Percentiles rank a stretch among this genome's conserved stretches.
phyloP scores from a whole-genome alignment of 2,113 vertebrate genomes.

The Sander vitreus region DNA sequence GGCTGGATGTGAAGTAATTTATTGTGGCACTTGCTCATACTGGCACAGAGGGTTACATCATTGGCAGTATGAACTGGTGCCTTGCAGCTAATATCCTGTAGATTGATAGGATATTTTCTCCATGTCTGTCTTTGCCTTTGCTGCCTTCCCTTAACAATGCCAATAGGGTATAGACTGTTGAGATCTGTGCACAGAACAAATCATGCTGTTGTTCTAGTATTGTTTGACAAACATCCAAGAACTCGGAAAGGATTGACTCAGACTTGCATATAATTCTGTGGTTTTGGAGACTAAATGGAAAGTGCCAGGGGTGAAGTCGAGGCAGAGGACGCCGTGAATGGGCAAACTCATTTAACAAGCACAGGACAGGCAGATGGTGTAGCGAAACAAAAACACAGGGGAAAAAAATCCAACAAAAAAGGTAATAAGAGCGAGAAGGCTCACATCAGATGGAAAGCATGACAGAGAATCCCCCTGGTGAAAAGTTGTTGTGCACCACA shows the following conservation, averaged over 20 bases:
- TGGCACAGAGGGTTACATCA: slow-evolving; percentile 79
- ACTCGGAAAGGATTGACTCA: slow-evolving; percentile 62
- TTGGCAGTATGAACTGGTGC: slow-evolving; percentile 73
- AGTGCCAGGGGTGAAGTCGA: slow-evolving; percentile 68
- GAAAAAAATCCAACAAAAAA: slow-evolving; percentile 45
- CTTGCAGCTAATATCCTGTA: slow-evolving; percentile 80
- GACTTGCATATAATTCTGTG: slow-evolving; percentile 64
- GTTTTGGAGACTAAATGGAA: slow-evolving; percentile 63
- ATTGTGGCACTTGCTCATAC: slow-evolving; percentile 80
- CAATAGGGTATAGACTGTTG: slow-evolving; percentile 70
- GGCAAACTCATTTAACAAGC: slow-evolving; percentile 65
- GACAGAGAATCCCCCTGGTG: slow-evolving; percentile 66
- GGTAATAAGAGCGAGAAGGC: slow-evolving; percentile 56
- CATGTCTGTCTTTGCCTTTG: slow-evolving; percentile 65
- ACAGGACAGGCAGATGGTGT: slow-evolving; percentile 69
- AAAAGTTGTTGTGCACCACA: slow-evolving; percentile 52
- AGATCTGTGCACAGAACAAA: slow-evolving; percentile 67
- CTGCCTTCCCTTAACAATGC: slow-evolving; percentile 72
- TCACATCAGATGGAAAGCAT: slow-evolving; percentile 48
- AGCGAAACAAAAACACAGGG: slow-evolving; percentile 30
- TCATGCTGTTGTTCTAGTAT: slow-evolving; percentile 61
- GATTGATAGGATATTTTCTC: slow-evolving; percentile 79
- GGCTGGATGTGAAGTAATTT: slow-evolving; percentile 77
- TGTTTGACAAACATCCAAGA: slow-evolving; percentile 73
- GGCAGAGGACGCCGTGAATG: slow-evolving; percentile 49